These are phyloP conservation scores for Caerostris extrusa DNA, from an alignment of 1,140 invertebrate species.

Conservation along the genomic window DNA sequence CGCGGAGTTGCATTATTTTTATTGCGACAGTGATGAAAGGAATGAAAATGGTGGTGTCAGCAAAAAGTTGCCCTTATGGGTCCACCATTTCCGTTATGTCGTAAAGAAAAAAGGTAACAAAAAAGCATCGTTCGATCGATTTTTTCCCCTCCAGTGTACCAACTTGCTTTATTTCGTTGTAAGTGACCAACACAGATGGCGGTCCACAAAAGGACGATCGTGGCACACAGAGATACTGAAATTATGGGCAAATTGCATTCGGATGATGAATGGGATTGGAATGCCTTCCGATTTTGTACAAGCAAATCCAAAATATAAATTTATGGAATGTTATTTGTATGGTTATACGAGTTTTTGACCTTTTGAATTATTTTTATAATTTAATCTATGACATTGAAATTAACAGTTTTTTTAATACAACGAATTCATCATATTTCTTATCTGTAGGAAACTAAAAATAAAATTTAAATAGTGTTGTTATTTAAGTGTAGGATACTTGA, in stretches of 20 bases:
- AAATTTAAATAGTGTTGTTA: no score
- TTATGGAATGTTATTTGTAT: no score
- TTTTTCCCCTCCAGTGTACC: background rate
- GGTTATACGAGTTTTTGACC: no score
- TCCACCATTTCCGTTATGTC: conserved; percentile 56
- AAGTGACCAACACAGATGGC: conserved; percentile 4
- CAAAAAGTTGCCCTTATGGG: conserved; percentile 32
- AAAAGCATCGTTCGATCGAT: conserved; percentile 31
- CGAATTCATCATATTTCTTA: no score
- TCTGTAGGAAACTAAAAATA: no score
- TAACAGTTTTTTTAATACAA: no score
- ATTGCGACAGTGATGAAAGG: conserved; percentile 35
- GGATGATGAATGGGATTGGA: background rate
- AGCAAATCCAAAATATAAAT: no score
- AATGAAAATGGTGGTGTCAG: conserved; percentile 33
- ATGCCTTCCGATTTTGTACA: background rate
- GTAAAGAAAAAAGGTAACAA: conserved; percentile 13
- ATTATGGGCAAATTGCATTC: background rate
- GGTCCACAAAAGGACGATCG: background rate
- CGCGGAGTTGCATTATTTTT: conserved; percentile 37
- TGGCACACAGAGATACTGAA: background rate
- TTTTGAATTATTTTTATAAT: no score
- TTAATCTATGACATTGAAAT: no score
- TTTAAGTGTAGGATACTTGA: no score
- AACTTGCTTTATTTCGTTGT: conserved; percentile 22